phyloP scores from a whole-genome alignment of 2,797 vertebrate genomes.

The Taeniopygia guttata region DNA sequence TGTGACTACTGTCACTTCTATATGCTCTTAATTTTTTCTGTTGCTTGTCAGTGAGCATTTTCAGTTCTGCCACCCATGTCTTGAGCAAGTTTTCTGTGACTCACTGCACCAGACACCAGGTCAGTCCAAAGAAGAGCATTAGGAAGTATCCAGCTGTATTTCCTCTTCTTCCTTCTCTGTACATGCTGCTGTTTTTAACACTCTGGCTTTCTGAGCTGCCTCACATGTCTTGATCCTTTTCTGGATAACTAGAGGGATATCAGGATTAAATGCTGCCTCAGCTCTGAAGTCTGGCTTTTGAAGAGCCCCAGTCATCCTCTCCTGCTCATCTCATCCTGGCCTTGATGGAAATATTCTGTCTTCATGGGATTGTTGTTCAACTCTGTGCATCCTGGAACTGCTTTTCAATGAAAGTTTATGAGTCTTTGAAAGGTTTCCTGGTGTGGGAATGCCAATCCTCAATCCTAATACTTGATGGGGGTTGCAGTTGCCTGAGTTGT shows the following conservation, averaged over 20 bases:
- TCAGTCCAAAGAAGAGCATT: too few relatives aligned
- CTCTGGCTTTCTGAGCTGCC: background rate
- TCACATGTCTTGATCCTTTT: background rate
- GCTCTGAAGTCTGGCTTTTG: background rate
- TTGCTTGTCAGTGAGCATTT: too few relatives aligned
- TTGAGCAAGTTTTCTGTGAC: too few relatives aligned
- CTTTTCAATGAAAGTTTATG: background rate
- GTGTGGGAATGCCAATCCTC: background rate
- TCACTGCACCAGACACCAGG: too few relatives aligned
- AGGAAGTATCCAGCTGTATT: background rate
- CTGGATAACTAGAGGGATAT: background rate
- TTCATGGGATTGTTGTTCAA: background rate
- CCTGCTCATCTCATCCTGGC: background rate
- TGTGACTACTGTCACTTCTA: too few relatives aligned
- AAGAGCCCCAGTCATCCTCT: background rate
- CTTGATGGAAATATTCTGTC: background rate
- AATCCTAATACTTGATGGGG: background rate
- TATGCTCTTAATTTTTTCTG: too few relatives aligned
- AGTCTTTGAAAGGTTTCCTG: background rate
- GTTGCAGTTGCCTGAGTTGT: background rate
- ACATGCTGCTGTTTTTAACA: background rate
- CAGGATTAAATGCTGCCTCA: background rate
- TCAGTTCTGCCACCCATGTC: too few relatives aligned
- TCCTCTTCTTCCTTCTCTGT: background rate
- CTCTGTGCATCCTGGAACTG: background rate